Conservation (phyloP, 1,140 invertebrate genomes). For the Heliconius hermathena region DNA sequence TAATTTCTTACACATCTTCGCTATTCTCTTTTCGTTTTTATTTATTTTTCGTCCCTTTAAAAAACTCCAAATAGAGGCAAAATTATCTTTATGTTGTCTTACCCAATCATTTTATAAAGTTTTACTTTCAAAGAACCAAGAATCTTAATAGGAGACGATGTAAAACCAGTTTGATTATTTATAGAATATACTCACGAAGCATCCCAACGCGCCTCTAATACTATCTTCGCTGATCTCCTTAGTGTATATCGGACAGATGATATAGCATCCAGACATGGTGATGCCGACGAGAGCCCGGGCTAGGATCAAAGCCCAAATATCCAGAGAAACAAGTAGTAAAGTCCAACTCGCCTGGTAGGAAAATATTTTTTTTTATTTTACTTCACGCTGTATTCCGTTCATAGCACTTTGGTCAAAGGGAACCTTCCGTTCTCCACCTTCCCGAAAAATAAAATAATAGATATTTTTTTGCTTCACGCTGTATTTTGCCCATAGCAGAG, state of each 20-base stretch:
- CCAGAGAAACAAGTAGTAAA: slow-evolving; percentile 32
- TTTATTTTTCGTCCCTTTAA: no score
- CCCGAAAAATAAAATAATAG: no score
- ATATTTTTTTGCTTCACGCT: no score
- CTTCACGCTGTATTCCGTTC: neutral
- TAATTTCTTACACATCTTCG: no score
- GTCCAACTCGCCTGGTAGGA: slow-evolving; percentile 36
- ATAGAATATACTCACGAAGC: neutral
- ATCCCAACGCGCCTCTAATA: slow-evolving; percentile 31
- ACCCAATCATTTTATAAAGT: neutral
- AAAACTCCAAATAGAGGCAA: neutral
- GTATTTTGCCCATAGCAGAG: no score
- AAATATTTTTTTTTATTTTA: neutral
- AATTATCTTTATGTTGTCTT: neutral
- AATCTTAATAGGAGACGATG: neutral
- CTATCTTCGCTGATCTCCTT: slow-evolving; percentile 45
- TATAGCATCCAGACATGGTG: slow-evolving; percentile 39
- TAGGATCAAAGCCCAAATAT: slow-evolving; percentile 37
- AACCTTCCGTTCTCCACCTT: no score
- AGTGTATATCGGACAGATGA: slow-evolving; percentile 48
- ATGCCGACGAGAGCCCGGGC: slow-evolving; percentile 42
- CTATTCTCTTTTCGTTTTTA: no score
- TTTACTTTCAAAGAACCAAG: neutral
- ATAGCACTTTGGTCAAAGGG: no score
- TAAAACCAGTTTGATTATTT: neutral